Percentiles rank a stretch among this genome's conserved stretches.
Conservation (phyloP, 2,888 invertebrate genomes). For the Trileptium ribeirensis region DNA sequence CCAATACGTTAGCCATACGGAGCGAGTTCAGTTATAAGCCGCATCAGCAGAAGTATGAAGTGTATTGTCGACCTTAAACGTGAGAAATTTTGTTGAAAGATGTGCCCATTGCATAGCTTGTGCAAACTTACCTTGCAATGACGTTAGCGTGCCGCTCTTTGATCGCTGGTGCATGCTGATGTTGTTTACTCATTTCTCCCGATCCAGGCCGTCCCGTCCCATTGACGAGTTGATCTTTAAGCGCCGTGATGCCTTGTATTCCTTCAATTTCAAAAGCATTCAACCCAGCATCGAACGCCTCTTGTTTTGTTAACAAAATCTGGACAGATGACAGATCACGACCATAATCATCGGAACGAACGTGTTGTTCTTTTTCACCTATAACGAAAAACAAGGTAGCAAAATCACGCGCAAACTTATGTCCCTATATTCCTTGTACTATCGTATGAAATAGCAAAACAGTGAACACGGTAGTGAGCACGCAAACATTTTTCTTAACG, state of each 20-base stretch:
- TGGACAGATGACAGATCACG: constrained; percentile 95
- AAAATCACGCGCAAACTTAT: too few relatives aligned
- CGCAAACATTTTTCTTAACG: too few relatives aligned
- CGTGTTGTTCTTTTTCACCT: constrained; percentile 96
- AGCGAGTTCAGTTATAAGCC: too few relatives aligned
- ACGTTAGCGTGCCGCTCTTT: constrained; percentile 88
- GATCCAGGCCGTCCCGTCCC: too few relatives aligned
- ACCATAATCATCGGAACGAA: constrained; percentile 92
- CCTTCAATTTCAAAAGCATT: constrained; percentile 52
- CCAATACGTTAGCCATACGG: too few relatives aligned
- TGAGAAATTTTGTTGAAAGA: too few relatives aligned
- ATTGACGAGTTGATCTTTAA: constrained; percentile 84
- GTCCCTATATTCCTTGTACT: too few relatives aligned
- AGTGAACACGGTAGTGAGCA: too few relatives aligned
- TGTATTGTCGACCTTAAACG: too few relatives aligned
- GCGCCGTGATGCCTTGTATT: constrained; percentile 63
- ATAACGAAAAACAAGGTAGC: constrained; percentile 30
- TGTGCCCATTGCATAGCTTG: too few relatives aligned
- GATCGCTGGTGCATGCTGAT: constrained; percentile 86
- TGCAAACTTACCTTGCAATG: constrained; percentile 64
- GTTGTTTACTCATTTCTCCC: constrained; percentile 71
- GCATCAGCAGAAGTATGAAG: too few relatives aligned
- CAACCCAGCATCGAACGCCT: constrained; percentile 52
- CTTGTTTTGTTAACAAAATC: constrained; percentile 92
- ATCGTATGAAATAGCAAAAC: too few relatives aligned